Evolutionary conservation across 92 coral and sea anemone species (phyloP).

Genomic region (Diadumene lineata): DNA sequence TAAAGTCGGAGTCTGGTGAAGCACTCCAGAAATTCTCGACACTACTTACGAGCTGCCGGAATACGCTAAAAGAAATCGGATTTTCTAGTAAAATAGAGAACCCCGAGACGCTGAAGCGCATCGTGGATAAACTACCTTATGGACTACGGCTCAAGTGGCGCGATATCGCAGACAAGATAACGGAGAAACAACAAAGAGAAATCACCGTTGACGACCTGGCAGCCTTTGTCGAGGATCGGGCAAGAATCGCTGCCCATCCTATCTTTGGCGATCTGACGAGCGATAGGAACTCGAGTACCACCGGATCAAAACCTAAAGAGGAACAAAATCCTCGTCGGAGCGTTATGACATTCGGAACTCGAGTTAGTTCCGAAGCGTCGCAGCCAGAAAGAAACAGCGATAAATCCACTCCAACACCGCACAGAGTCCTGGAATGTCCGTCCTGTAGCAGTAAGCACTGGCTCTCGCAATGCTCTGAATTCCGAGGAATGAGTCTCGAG

Average conservation of each 20-base stretch:
- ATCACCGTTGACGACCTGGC: conserved; percentile 51
- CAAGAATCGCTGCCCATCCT: conserved; percentile 13
- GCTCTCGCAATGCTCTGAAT: conserved; percentile 51
- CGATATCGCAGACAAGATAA: conserved; percentile 39
- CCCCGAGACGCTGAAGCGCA: conserved; percentile 48
- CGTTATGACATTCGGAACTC: background rate
- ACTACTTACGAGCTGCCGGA: conserved; percentile 61
- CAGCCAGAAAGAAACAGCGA: no score
- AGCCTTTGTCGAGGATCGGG: conserved; percentile 15
- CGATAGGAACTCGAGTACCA: no score
- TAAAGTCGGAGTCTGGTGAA: conserved; percentile 58
- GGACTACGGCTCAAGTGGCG: conserved; percentile 30
- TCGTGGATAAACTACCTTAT: conserved; percentile 49
- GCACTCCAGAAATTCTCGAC: conserved; percentile 58
- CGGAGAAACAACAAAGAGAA: conserved; percentile 48
- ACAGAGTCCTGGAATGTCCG: conserved; percentile 12
- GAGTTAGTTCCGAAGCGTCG: background rate
- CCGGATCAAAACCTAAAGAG: background rate
- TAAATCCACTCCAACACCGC: no score
- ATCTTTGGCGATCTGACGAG: conserved; percentile 12
- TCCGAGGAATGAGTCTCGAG: conserved; percentile 38
- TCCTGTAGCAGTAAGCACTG: conserved; percentile 47
- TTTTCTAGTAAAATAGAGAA: conserved; percentile 54
- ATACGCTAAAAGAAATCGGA: conserved; percentile 59
- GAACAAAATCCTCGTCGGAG: background rate